Evolutionary conservation across 2,797 vertebrate species (phyloP).

Genomic region (Enteromius viviparus): DNA sequence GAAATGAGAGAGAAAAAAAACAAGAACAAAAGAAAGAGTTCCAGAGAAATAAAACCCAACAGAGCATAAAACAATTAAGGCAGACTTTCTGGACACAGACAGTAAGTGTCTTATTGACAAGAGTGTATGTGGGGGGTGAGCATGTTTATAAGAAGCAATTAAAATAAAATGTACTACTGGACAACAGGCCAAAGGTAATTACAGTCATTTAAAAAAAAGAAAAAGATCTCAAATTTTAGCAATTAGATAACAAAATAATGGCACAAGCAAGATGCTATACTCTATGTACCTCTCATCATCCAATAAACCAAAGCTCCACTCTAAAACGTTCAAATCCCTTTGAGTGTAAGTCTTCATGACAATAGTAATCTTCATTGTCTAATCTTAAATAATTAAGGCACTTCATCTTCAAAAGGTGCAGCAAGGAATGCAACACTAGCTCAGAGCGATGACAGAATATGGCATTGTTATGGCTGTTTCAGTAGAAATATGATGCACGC

Average conservation of each 20-base stretch:
- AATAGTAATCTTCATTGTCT: conserved; percentile 26
- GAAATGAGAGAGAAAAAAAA: conserved; percentile 58
- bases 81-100: conserved; percentile 47
- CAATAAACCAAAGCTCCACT: conserved; percentile 1
- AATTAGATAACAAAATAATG: not conserved
- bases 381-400: conserved; percentile 58
- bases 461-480: conserved; percentile 36
- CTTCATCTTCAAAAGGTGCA: conserved; percentile 60
- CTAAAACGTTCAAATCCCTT: conserved; percentile 17
- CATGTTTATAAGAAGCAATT: conserved; percentile 25
- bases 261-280: not conserved
- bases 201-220: not conserved
- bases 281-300: conserved; percentile 14
- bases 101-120: conserved; percentile 54
- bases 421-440: conserved; percentile 18
- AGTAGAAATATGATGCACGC: not conserved
- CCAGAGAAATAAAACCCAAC: conserved; percentile 39
- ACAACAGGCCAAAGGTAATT: conserved; percentile 23
- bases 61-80: conserved; percentile 60
- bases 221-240: not conserved
- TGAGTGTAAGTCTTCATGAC: conserved; percentile 3
- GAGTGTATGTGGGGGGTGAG: not conserved
- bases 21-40: conserved; percentile 20
- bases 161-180: conserved; percentile 1
- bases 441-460: conserved; percentile 17